These are phyloP conservation scores for Hyla sarda DNA, from an alignment of 2,113 vertebrate species.

Conservation along the genomic window DNA sequence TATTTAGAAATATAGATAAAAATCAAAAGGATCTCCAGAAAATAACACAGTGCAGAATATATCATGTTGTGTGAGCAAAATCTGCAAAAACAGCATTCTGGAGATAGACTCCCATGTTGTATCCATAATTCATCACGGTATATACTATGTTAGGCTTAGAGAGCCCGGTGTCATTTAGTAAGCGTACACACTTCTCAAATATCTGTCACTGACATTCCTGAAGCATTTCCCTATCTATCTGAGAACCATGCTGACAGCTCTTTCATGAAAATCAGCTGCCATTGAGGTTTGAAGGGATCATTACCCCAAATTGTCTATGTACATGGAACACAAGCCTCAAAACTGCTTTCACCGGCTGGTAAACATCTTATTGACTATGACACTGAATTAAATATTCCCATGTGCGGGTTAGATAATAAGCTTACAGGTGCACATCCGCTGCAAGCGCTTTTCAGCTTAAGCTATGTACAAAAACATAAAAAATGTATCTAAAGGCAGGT, in stretches of 20 bases:
- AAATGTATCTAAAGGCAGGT: not conserved
- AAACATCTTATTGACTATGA: not conserved
- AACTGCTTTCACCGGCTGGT: not conserved
- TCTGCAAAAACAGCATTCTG: not conserved
- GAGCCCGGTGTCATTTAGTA: not conserved
- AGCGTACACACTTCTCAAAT: not conserved
- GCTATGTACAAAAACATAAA: not conserved
- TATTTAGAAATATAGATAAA: not conserved
- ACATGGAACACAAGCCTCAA: not conserved
- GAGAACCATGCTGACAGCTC: not conserved
- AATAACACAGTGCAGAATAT: not conserved
- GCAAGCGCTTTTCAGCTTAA: not conserved
- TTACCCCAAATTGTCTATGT: not conserved
- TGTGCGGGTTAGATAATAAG: not conserved
- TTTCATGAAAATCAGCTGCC: conserved; percentile 17
- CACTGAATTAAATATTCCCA: not conserved
- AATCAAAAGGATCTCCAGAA: too few relatives aligned
- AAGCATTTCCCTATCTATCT: not conserved
- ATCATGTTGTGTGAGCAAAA: not conserved
- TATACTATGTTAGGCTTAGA: not conserved
- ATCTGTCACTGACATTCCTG: not conserved
- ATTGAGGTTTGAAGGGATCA: conserved; percentile 14
- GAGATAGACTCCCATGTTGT: not conserved
- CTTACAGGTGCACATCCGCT: not conserved
- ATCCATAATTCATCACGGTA: not conserved